Conservation (phyloP, 2,888 invertebrate genomes). For the Phytoseiulus persimilis region DNA sequence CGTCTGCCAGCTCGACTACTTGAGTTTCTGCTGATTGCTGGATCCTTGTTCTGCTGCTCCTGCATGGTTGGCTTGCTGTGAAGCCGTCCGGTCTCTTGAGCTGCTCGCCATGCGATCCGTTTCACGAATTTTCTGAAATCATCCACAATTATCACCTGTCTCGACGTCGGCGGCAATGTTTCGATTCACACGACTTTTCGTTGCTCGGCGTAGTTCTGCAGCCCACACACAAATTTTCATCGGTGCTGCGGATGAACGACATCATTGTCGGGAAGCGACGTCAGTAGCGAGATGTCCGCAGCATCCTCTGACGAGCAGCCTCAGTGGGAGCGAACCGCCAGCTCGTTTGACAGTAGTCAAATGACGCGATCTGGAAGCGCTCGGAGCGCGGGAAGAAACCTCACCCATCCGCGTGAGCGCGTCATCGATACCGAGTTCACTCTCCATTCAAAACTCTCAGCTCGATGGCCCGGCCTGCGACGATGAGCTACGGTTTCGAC, state of each 20-base stretch:
- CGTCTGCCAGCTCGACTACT: not conserved
- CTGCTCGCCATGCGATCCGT: not conserved
- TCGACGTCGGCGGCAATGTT: not conserved
- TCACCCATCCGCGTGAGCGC: too few species aligned
- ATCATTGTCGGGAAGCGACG: not conserved
- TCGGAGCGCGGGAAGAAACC: too few species aligned
- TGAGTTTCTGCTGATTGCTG: not conserved
- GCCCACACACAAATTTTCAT: not conserved
- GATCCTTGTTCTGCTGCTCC: not conserved
- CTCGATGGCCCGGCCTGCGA: too few species aligned
- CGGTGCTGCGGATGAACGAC: not conserved
- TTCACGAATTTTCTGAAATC: not conserved
- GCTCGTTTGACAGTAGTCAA: too few species aligned
- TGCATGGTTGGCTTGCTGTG: not conserved
- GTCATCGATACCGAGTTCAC: too few species aligned
- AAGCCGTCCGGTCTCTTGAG: not conserved
- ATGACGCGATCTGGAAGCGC: too few species aligned
- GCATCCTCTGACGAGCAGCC: not conserved
- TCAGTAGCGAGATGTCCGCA: not conserved
- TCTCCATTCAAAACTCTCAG: too few species aligned
- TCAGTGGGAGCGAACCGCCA: too few species aligned
- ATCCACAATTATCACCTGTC: slow-evolving; percentile 5
- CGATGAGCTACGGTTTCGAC: too few species aligned
- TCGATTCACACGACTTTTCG: not conserved
- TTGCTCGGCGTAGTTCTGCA: not conserved